Base-by-base conservation (phyloP, 1,140 invertebrate species). In the Drosophila arizonae region DNA sequence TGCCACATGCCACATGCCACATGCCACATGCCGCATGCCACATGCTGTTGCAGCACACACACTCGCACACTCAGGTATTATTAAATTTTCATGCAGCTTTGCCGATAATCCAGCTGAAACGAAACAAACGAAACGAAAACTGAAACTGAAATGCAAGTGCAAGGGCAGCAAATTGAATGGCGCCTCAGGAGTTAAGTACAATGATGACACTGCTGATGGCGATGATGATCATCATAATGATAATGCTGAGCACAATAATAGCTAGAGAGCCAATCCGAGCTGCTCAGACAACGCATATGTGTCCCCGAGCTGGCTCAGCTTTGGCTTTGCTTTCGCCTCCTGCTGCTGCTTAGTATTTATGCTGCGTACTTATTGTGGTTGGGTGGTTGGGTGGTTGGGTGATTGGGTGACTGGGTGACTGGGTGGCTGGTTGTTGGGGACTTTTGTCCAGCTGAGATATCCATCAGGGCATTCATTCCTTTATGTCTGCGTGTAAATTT, bases 11-110 rank as follows among this genome's bases (percentile, higher is more conserved):
- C 13, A 69, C 26, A 54, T 65, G 67, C 54, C 28, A 73, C 65
- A 73, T 30, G 33, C 24, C 17, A 17, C 17, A 39, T 39, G 36
- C 36, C 13, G 68, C 26, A 54, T 65, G 67, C 54, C 28, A 73
- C 65, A 73, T 30, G 33, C 24, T 62, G 52, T 33, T 68, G 65
- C 71, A 39, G 11, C 36, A 13, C 10, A 39, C 36, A 39, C 36
- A 39, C 36, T 11, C 36, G 10, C 33, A 33, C 33, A 33, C 60
- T 50, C 39, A 70, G 21, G 69, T 70, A 88, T 87, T 87, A 87
- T 87, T 88, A 87, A 87, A 87, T 87, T 87, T 87, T 88, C 84
- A 87, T 88, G 79, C 63, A 82, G 76, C 82, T 87, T 71, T 78
- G 72, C 79, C 65, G 84, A 76, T 88, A 87, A 87, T 82, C 82